Percentiles rank a stretch among this genome's conserved stretches.
These are phyloP conservation scores for Corythoichthys intestinalis DNA, from an alignment of 2,113 vertebrate species.

Conservation along the genomic window DNA sequence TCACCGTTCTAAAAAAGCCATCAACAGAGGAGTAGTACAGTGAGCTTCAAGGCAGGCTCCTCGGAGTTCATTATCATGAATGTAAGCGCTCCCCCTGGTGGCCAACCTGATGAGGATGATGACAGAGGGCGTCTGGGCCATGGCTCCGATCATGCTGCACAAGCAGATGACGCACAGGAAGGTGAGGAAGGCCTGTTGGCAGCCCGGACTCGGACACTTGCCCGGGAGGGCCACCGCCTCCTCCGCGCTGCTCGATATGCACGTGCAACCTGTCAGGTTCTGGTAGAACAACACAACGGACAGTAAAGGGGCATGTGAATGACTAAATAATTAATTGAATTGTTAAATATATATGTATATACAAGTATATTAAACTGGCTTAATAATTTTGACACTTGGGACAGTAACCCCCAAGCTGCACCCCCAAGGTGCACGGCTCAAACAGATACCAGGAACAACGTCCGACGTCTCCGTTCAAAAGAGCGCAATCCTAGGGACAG, in stretches of 20 bases:
- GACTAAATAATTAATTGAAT: too few species aligned
- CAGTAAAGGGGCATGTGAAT: too few species aligned
- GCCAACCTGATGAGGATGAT: constrained; percentile 73
- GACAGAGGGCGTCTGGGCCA: constrained; percentile 75
- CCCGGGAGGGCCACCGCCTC: constrained; percentile 67
- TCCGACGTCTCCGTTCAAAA: too few species aligned
- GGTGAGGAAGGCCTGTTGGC: constrained; percentile 72
- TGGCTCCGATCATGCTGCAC: constrained; percentile 75
- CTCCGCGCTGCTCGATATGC: constrained; percentile 58
- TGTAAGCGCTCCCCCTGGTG: constrained; percentile 32
- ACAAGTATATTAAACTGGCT: too few species aligned
- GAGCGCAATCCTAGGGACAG: too few species aligned
- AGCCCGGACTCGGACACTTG: constrained; percentile 71
- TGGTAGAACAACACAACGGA: constrained; percentile 15
- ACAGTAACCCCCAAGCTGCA: too few species aligned
- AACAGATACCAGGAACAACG: too few species aligned
- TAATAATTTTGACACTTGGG: too few species aligned
- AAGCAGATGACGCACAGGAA: constrained; percentile 74
- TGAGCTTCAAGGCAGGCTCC: too few species aligned
- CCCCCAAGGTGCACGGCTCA: too few species aligned
- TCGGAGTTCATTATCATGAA: too few species aligned
- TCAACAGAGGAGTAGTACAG: background rate
- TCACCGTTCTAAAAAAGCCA: constrained; percentile 63
- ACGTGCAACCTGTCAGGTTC: constrained; percentile 71
- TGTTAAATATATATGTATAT: too few species aligned